Conservation (phyloP, 2,888 invertebrate genomes). For the Apotomis turbidana region DNA sequence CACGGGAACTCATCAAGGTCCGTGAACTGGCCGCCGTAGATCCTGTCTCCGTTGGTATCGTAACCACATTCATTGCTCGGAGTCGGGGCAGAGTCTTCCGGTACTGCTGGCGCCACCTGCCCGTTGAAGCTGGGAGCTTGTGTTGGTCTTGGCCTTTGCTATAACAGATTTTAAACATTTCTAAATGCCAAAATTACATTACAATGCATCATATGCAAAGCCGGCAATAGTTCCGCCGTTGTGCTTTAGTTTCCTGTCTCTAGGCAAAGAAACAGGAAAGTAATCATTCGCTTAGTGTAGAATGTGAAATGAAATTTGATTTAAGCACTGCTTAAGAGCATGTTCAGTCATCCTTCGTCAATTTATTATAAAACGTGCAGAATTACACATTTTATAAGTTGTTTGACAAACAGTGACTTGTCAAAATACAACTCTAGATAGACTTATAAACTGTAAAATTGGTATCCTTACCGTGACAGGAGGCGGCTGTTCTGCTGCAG, state of each 20-base stretch:
- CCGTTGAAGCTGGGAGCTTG: slow-evolving; percentile 41
- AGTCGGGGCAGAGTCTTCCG: slow-evolving; percentile 65
- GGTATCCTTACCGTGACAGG: slow-evolving; percentile 46
- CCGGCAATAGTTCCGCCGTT: too few relatives aligned
- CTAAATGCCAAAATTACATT: background rate
- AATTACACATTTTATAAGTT: too few relatives aligned
- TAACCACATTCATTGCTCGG: slow-evolving; percentile 79
- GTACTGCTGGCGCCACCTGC: slow-evolving; percentile 48
- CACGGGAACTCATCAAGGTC: slow-evolving; percentile 87
- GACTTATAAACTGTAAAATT: background rate
- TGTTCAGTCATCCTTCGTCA: too few relatives aligned
- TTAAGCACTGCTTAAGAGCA: too few relatives aligned
- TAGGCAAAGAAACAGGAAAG: too few relatives aligned
- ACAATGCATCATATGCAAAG: too few relatives aligned
- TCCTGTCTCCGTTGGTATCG: slow-evolving; percentile 82
- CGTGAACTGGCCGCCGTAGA: slow-evolving; percentile 85
- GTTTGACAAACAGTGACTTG: too few relatives aligned
- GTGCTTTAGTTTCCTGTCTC: too few relatives aligned
- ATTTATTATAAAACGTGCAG: too few relatives aligned
- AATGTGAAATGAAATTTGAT: too few relatives aligned
- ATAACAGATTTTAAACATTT: background rate
- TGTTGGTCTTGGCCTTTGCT: slow-evolving; percentile 48
- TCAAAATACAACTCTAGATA: background rate
- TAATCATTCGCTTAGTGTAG: too few relatives aligned
- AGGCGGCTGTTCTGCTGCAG: slow-evolving; percentile 34